Conservation (phyloP, 2,797 vertebrate genomes). For the Malacoctenus gilli region DNA sequence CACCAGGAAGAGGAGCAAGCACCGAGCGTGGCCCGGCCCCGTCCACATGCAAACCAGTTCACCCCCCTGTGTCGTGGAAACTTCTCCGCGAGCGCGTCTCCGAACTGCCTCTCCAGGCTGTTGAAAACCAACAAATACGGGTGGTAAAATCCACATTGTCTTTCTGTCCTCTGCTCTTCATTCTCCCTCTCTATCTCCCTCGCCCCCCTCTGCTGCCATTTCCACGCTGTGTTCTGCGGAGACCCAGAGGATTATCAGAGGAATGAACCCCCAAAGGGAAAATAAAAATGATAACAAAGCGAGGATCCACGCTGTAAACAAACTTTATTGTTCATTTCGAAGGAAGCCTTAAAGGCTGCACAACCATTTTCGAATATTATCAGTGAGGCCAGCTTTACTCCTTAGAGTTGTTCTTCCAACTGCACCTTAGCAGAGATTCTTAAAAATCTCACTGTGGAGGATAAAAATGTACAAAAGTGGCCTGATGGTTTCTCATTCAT, state of each 20-base stretch:
- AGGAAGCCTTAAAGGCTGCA: conserved; percentile 9
- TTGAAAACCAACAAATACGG: conserved; percentile 1
- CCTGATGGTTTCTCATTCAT: too few species aligned
- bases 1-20: conserved; percentile 18
- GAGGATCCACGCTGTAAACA: conserved; percentile 39
- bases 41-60: conserved; percentile 1
- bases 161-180: neutral
- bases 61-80: conserved; percentile 1
- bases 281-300: conserved; percentile 44
- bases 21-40: conserved; percentile 7
- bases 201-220: neutral
- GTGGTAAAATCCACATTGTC: neutral
- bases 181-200: too few species aligned
- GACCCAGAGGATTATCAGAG: conserved; percentile 40
- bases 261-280: conserved; percentile 54
- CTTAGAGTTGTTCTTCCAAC: too few species aligned
- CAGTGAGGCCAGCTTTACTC: conserved; percentile 18
- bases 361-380: conserved; percentile 8
- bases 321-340: conserved; percentile 42
- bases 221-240: conserved; percentile 16
- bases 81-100: conserved; percentile 1
- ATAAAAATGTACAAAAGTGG: too few species aligned
- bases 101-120: neutral
- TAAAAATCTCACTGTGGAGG: neutral
- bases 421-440: too few species aligned